Evolutionary conservation across 1,140 invertebrate genomes (phyloP), one percentile per base, ranked within the genome.

Genomic region (Scaptomyza graminum): DNA sequence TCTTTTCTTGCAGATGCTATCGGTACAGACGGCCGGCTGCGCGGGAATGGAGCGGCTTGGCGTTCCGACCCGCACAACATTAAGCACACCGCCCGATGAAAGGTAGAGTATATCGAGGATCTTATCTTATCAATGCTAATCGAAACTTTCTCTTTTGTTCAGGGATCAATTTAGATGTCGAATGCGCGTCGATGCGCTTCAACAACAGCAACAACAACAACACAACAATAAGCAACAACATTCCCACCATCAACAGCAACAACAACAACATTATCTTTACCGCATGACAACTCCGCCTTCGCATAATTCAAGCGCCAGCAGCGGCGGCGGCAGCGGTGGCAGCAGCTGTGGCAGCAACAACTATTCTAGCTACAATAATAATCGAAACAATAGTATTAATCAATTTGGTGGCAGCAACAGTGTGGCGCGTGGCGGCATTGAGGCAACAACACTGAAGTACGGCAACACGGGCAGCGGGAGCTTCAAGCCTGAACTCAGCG

Each of bases 31-130:
- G 91, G 93, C 93, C 92, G 93, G 94, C 93, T 94, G 93, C 93
- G 94, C 93, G 92, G 94, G 94, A 92, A 94, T 94, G 94, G 94
- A 94, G 93, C 93, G 93, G 93, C 93, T 94, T 93, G 93, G 94
- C 92, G 93, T 93, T 93, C 93, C 93, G 91, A 93, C 87, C 90
- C 90, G 91, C 90, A 91, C 89, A 79, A 74, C 87, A 54, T 78
- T 91, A 52, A 83, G 79, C 72, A 84, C 90, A 84, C 85, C 90
- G 65, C 80, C 91, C 59, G 88, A 92, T 76, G 90, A 92, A 68
- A 91, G 91, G 91, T 92, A 69, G 8, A 8, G 7, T 11, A 46
- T 18, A 46, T 16, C n/a, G n/a, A 22, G 18, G 18, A 2, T 22
- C 2, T 22, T 22, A 22, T 2, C n/a, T 22, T 22, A 22, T 22